Evolutionary conservation across 2,888 invertebrate genomes (phyloP).

Genomic region (Scaptomyza parva): DNA sequence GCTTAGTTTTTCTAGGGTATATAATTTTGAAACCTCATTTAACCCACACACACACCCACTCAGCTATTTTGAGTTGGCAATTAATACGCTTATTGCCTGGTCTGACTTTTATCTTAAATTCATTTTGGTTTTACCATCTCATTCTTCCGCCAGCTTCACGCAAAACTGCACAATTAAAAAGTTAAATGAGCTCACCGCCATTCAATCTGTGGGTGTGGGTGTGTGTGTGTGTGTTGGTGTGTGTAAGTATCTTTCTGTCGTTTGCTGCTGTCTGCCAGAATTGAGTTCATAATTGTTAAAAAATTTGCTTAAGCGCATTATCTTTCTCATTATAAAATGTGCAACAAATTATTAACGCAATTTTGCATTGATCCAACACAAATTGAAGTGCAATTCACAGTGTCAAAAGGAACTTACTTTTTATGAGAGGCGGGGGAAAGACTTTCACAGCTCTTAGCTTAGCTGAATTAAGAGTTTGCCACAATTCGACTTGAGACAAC

Average conservation of each 20-base stretch:
- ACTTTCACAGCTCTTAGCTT: too few species aligned
- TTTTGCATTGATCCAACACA: constrained; percentile 36
- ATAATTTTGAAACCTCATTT: neutral
- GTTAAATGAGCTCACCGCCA: constrained; percentile 73
- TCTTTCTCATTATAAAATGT: constrained; percentile 46
- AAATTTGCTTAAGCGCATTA: constrained; percentile 56
- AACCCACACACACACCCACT: constrained; percentile 7
- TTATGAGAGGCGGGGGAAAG: too few species aligned
- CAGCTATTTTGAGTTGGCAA: constrained; percentile 41
- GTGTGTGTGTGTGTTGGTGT: constrained; percentile 10
- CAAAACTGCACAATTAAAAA: constrained; percentile 77
- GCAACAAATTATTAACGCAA: neutral
- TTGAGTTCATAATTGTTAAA: constrained; percentile 49
- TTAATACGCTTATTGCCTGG: constrained; percentile 72
- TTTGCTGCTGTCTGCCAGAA: constrained; percentile 12
- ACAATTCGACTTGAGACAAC: constrained; percentile 69
- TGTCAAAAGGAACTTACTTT: constrained; percentile 37
- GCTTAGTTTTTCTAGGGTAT: constrained; percentile 16
- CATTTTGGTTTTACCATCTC: constrained; percentile 49
- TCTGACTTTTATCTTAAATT: constrained; percentile 67
- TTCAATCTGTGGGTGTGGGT: constrained; percentile 34
- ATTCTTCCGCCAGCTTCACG: constrained; percentile 52
- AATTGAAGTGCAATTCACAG: constrained; percentile 59
- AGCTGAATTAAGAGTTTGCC: too few species aligned
- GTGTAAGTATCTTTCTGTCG: neutral